Evolutionary conservation across 2,888 invertebrate genomes (phyloP).

Genomic region (Amiota minor): DNA sequence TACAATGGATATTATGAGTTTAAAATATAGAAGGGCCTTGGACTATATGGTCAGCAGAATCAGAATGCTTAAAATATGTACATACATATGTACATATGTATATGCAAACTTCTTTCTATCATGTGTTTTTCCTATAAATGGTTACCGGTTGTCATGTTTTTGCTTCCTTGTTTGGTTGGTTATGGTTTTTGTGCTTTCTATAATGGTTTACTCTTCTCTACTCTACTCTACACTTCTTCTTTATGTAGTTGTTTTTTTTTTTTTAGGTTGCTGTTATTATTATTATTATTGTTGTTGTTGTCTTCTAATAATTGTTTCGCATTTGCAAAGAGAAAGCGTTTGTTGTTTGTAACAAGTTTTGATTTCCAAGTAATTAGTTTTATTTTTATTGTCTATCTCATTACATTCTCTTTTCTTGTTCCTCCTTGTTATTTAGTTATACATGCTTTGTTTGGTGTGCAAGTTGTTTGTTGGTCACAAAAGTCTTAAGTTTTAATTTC

Average conservation of each 20-base stretch:
- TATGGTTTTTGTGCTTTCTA: too few species aligned
- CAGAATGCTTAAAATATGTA: neutral
- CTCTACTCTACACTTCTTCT: neutral
- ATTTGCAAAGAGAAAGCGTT: conserved; percentile 16
- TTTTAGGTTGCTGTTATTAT: neutral
- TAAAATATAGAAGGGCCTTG: too few species aligned
- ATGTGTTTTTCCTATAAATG: neutral
- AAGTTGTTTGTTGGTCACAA: too few species aligned
- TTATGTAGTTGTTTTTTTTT: neutral
- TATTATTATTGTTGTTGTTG: neutral
- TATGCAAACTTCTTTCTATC: conserved; percentile 4
- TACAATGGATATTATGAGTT: too few species aligned
- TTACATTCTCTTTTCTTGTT: neutral
- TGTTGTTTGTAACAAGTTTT: conserved; percentile 14
- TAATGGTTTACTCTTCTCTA: neutral
- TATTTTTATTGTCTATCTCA: neutral
- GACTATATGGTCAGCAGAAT: too few species aligned
- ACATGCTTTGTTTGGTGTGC: too few species aligned
- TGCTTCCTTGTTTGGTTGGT: neutral
- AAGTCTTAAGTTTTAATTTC: neutral
- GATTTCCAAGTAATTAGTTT: conserved; percentile 14
- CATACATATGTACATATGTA: conserved; percentile 7
- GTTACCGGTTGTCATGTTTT: neutral
- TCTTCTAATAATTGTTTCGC: conserved; percentile 15
- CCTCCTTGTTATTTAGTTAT: neutral